phyloP scores from a whole-genome alignment of 2,888 invertebrate species.

The Trileptium ribeirensis region DNA sequence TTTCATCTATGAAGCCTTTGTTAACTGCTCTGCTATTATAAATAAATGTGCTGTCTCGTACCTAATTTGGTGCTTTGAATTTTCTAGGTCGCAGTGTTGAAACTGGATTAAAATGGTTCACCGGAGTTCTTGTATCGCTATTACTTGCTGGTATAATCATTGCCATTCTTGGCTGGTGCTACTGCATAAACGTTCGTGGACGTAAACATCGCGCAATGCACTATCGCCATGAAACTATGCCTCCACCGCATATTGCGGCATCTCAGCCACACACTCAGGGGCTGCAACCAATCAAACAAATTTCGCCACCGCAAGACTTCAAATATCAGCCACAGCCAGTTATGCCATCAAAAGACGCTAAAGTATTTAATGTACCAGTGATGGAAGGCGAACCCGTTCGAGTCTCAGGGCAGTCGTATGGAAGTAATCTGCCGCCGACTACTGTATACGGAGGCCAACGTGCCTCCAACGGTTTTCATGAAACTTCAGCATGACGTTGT shows the following conservation, averaged over 20 bases:
- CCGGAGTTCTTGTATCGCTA: slow-evolving; percentile 22
- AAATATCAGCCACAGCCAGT: background rate
- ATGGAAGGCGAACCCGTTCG: slow-evolving; percentile 23
- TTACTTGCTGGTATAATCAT: slow-evolving; percentile 10
- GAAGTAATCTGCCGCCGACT: background rate
- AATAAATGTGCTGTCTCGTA: too few relatives aligned
- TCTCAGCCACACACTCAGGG: background rate
- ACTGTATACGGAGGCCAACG: background rate
- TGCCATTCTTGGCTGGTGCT: slow-evolving; percentile 23
- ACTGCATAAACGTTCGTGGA: background rate
- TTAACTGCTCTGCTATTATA: too few relatives aligned
- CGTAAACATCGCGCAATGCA: slow-evolving; percentile 3
- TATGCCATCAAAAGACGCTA: background rate
- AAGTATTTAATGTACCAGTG: background rate
- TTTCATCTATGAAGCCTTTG: too few relatives aligned
- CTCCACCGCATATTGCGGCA: background rate
- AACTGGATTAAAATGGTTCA: slow-evolving; percentile 24
- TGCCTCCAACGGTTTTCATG: background rate
- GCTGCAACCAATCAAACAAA: background rate
- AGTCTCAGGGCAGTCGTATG: background rate
- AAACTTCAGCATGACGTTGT: background rate
- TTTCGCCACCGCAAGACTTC: background rate
- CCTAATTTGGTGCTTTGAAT: background rate
- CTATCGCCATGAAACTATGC: background rate
- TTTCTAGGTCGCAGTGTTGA: slow-evolving; percentile 21